A percentile compares a stretch with the other conserved stretches of the same genome.
phyloP scores from a whole-genome alignment of 2,797 vertebrate genomes.

The Notolepis coatsorum region DNA sequence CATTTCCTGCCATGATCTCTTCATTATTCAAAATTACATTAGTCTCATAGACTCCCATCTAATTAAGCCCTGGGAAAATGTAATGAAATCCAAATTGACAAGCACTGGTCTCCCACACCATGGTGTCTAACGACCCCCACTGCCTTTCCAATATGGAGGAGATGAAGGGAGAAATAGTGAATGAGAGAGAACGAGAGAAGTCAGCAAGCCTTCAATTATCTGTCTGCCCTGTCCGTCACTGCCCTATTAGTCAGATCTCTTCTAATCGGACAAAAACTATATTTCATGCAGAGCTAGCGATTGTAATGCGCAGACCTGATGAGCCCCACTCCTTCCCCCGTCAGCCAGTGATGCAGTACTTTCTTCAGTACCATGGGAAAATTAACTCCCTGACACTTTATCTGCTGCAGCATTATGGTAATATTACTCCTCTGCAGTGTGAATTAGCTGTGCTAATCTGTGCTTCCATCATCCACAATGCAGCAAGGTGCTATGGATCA shows the following conservation, averaged over 20 bases:
- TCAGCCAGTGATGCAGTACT: constrained; percentile 22
- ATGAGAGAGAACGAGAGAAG: constrained; percentile 27
- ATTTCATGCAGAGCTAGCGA: constrained; percentile 33
- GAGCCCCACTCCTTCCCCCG: constrained; percentile 30
- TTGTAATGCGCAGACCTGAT: constrained; percentile 36
- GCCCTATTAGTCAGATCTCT: constrained; percentile 68
- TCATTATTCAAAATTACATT: constrained; percentile 63
- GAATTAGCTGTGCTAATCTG: constrained; percentile 32
- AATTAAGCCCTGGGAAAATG: constrained; percentile 71
- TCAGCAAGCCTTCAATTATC: constrained; percentile 53
- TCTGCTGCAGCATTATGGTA: constrained; percentile 23
- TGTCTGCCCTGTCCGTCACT: constrained; percentile 22
- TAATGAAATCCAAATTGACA: constrained; percentile 68
- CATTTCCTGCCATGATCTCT: constrained; percentile 59
- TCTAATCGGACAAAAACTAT: constrained; percentile 67
- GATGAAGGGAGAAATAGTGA: constrained; percentile 50
- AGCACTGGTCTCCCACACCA: constrained; percentile 47
- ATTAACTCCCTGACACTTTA: constrained; percentile 47
- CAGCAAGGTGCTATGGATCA: not conserved
- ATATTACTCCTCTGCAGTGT: constrained; percentile 12
- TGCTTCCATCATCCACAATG: constrained; percentile 2
- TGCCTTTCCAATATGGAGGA: constrained; percentile 50
- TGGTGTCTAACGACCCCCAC: constrained; percentile 70
- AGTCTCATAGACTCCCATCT: constrained; percentile 60
- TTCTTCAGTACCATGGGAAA: constrained; percentile 15